Evolutionary conservation across 2,797 vertebrate genomes (phyloP).

Genomic region (Lacerta viridis): DNA sequence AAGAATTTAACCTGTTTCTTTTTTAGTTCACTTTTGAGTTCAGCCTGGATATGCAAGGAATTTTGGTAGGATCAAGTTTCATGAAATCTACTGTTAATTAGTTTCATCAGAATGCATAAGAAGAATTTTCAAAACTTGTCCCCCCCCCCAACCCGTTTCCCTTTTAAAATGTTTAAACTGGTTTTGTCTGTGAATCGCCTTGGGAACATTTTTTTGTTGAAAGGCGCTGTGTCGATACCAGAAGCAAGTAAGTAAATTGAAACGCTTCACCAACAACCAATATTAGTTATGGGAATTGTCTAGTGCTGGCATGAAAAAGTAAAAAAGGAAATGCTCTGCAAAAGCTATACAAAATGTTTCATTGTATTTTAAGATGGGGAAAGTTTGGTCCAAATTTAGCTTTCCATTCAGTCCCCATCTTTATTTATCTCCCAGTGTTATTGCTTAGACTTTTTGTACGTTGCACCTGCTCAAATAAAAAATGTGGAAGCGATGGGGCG

Average conservation of each 20-base stretch:
- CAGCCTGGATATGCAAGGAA: too few relatives aligned
- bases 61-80: not conserved
- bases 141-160: not conserved
- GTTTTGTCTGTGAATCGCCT: not conserved
- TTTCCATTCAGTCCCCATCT: not conserved
- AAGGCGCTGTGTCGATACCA: not conserved
- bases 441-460: not conserved
- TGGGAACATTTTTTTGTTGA: not conserved
- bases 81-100: not conserved
- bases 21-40: not conserved
- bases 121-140: too few relatives aligned
- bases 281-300: not conserved
- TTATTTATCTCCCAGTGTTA: not conserved
- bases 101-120: not conserved
- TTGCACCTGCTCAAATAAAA: constrained; percentile 36
- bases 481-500: constrained; percentile 27
- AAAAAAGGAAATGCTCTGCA: not conserved
- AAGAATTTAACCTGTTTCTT: not conserved
- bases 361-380: constrained; percentile 4
- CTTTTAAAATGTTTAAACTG: not conserved
- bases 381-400: constrained; percentile 15
- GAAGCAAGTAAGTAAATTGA: constrained; percentile 11
- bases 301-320: not conserved
- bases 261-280: not conserved
- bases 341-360: not conserved